A percentile compares a stretch with the other conserved stretches of the same genome.
These are phyloP conservation scores for Ruditapes philippinarum DNA, from an alignment of 1,140 invertebrate species.

Conservation along the genomic window DNA sequence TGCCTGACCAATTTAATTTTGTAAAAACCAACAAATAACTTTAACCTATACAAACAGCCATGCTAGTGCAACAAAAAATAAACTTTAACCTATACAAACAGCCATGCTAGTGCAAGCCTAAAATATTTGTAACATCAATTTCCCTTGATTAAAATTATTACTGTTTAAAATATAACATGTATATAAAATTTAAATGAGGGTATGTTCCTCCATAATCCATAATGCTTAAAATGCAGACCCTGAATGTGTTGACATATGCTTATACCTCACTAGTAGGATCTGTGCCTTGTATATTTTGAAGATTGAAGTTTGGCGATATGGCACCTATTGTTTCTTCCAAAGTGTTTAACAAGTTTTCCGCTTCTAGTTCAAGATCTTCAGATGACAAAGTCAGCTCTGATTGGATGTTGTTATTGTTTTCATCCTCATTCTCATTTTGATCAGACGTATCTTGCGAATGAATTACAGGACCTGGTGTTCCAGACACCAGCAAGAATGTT, in stretches of 20 bases:
- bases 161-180: too few relatives aligned
- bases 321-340: conserved; percentile 54
- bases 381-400: conserved; percentile 1
- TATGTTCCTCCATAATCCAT: too few relatives aligned
- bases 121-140: neutral
- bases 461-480: neutral
- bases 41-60: too few relatives aligned
- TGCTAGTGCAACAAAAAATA: too few relatives aligned
- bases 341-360: conserved; percentile 29
- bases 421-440: conserved; percentile 44
- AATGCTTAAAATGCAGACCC: too few relatives aligned
- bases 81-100: too few relatives aligned
- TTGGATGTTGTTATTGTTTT: conserved; percentile 43
- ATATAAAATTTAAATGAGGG: too few relatives aligned
- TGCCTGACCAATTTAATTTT: too few relatives aligned
- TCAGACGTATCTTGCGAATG: conserved; percentile 29
- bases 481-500: conserved; percentile 50
- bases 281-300: conserved; percentile 42
- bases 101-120: too few relatives aligned
- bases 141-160: too few relatives aligned
- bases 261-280: conserved; percentile 71
- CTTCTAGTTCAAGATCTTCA: conserved; percentile 46
- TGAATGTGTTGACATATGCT: too few relatives aligned
- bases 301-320: conserved; percentile 22
- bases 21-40: too few relatives aligned